Conservation (phyloP, 2,797 vertebrate genomes). For the Micrastur ruficollis region DNA sequence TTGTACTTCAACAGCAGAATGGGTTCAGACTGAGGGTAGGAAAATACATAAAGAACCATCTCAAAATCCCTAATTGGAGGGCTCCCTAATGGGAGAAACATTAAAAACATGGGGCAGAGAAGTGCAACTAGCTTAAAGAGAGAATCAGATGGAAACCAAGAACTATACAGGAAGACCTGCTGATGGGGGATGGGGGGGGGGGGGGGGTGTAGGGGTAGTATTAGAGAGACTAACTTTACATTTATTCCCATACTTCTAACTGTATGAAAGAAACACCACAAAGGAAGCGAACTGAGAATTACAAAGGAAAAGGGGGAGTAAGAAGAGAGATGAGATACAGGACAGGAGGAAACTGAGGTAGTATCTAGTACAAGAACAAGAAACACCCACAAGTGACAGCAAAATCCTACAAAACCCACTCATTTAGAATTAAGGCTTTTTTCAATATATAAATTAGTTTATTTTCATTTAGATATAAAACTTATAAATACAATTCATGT, state of each 20-base stretch:
- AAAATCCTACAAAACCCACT: not conserved
- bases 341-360: not conserved
- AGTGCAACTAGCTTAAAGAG: not conserved
- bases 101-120: not conserved
- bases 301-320: not conserved
- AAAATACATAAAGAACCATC: not conserved
- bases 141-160: not conserved
- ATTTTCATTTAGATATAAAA: constrained; percentile 73
- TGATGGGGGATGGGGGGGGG: fast-evolving
- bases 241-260: not conserved
- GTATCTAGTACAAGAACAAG: not conserved
- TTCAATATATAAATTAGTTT: constrained; percentile 72
- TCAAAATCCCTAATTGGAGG: not conserved
- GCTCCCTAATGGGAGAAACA: not conserved
- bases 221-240: not conserved
- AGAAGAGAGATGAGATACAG: not conserved
- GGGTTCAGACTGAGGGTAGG: not conserved
- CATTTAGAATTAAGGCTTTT: not conserved
- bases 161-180: not conserved
- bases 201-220: no score
- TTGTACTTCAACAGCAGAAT: not conserved
- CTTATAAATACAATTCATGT: constrained; percentile 69
- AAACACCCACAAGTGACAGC: not conserved
- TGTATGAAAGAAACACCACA: not conserved
- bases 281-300: not conserved